These are phyloP conservation scores for Pogona vitticeps DNA, from an alignment of 2,113 vertebrate genomes.

Conservation along the genomic window DNA sequence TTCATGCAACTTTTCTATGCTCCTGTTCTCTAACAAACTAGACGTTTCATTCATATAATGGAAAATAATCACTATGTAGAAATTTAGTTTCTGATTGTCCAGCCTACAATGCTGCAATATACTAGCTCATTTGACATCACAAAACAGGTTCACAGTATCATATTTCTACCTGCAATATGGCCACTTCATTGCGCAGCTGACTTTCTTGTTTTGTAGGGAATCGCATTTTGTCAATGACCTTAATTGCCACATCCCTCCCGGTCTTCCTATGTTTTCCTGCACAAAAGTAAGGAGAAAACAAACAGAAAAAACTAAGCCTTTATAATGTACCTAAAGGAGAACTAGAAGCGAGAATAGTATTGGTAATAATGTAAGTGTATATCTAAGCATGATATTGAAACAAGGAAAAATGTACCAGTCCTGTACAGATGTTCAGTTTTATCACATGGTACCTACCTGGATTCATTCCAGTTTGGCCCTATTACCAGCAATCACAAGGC, in stretches of 20 bases:
- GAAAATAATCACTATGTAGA: neutral
- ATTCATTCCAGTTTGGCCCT: neutral
- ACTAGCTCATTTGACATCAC: neutral
- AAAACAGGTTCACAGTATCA: slow-evolving; percentile 22
- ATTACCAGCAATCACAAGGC: neutral
- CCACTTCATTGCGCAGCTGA: slow-evolving; percentile 97
- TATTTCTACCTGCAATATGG: slow-evolving; percentile 93
- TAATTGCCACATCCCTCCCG: slow-evolving; percentile 97
- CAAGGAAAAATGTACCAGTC: neutral
- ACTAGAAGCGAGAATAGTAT: neutral
- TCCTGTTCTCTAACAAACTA: neutral
- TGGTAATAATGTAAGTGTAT: neutral
- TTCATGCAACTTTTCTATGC: neutral
- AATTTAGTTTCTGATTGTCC: neutral
- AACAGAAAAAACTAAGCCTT: neutral
- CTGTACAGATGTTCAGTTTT: neutral
- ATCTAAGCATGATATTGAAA: neutral
- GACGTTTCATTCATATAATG: neutral
- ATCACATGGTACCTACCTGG: neutral
- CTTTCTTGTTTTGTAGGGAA: slow-evolving; percentile 99
- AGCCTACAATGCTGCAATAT: neutral
- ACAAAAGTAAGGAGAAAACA: slow-evolving; percentile 21
- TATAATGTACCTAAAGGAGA: slow-evolving; percentile 20
- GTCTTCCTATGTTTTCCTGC: slow-evolving; percentile 97
- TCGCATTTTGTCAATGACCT: slow-evolving; percentile 98